Evolutionary conservation across 2,888 invertebrate genomes (phyloP).

Genomic region (Stenotaenia linearis): DNA sequence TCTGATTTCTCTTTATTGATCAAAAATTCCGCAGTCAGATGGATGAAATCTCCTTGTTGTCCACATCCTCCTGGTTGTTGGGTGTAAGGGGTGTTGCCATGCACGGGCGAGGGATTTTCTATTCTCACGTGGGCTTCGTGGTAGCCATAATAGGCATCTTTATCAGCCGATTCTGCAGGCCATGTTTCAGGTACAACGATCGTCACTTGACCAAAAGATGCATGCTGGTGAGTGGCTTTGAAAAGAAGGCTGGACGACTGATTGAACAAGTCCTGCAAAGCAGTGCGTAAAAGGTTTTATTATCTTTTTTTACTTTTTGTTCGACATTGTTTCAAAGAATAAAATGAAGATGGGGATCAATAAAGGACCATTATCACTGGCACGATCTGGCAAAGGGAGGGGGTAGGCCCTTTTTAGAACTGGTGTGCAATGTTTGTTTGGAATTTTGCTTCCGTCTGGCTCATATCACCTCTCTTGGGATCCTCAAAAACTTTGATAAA

Average conservation of each 20-base stretch:
- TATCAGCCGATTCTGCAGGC: conserved; percentile 54
- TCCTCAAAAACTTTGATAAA: background rate
- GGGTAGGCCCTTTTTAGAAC: background rate
- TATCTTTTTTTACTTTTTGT: background rate
- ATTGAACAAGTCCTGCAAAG: conserved; percentile 54
- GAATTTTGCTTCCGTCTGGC: background rate
- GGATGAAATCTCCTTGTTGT: conserved; percentile 56
- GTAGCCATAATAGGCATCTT: conserved; percentile 30
- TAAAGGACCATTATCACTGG: background rate
- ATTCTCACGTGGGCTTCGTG: conserved; percentile 52
- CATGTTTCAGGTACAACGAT: conserved; percentile 58
- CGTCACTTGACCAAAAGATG: conserved; percentile 55
- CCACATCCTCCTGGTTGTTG: conserved; percentile 59
- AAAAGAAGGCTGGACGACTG: conserved; percentile 56
- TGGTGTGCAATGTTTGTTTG: background rate
- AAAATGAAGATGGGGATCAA: background rate
- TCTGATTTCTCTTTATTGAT: conserved; percentile 36
- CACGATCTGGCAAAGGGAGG: background rate
- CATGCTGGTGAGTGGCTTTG: conserved; percentile 55
- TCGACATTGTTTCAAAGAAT: background rate
- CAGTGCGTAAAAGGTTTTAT: conserved; percentile 41
- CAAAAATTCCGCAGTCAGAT: conserved; percentile 45
- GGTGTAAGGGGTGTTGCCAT: conserved; percentile 56
- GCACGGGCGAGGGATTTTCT: conserved; percentile 52
- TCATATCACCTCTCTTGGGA: background rate